These are phyloP conservation scores for Pherbina coryleti DNA, from an alignment of 2,888 invertebrate genomes.

Conservation along the genomic window DNA sequence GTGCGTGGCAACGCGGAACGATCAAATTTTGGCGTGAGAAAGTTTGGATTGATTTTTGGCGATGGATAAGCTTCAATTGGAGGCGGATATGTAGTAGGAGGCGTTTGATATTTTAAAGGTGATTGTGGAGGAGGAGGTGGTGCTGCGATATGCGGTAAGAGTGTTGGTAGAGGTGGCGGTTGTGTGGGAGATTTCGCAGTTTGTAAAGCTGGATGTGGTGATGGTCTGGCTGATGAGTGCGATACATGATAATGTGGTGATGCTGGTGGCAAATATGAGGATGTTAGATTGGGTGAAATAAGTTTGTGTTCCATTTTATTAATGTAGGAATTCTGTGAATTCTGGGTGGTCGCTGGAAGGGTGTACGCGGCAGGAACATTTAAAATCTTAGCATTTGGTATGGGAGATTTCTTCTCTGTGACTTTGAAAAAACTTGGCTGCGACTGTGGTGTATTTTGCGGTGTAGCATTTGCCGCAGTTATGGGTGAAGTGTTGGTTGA, in stretches of 20 bases:
- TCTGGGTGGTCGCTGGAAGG: constrained; percentile 49
- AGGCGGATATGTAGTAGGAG: constrained; percentile 66
- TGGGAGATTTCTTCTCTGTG: constrained; percentile 64
- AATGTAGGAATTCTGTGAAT: constrained; percentile 45
- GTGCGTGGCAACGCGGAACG: constrained; percentile 60
- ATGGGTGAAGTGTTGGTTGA: constrained; percentile 37
- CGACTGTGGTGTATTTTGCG: constrained; percentile 40
- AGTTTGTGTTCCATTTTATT: constrained; percentile 40
- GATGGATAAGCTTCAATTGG: constrained; percentile 68
- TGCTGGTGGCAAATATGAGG: constrained; percentile 63
- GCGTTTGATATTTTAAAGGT: constrained; percentile 65
- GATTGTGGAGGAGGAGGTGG: constrained; percentile 51
- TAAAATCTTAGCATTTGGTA: constrained; percentile 63
- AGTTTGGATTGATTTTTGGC: constrained; percentile 68
- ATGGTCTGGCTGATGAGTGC: constrained; percentile 54
- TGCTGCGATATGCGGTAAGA: constrained; percentile 42
- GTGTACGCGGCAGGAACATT: constrained; percentile 64
- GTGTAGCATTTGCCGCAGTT: background rate
- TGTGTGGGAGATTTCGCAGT: constrained; percentile 48
- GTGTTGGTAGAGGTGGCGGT: constrained; percentile 43
- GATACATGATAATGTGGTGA: constrained; percentile 62
- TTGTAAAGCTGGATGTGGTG: constrained; percentile 49
- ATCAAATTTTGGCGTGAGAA: constrained; percentile 68
- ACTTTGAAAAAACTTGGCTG: constrained; percentile 50
- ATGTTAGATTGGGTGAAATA: constrained; percentile 54